A percentile compares a stretch with the other conserved stretches of the same genome.
Conservation (phyloP, 2,113 vertebrate genomes). For the Thalassoma bifasciatum region DNA sequence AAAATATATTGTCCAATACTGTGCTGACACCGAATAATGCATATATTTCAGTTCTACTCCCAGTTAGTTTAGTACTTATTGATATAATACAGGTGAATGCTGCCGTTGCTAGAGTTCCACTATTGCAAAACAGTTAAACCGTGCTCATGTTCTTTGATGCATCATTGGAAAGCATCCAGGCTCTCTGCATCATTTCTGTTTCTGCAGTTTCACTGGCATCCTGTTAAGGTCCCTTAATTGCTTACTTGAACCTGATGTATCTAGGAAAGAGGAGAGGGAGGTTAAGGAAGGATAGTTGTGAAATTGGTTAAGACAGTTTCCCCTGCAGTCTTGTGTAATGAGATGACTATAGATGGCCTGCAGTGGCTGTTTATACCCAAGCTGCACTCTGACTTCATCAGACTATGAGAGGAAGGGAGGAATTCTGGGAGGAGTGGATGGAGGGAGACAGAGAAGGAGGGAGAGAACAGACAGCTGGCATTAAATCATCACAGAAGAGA, state of each 20-base stretch:
- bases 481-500: conserved; percentile 66
- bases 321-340: conserved; percentile 75
- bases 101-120: conserved; percentile 32
- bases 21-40: conserved; percentile 35
- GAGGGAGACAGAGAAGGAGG: conserved; percentile 8
- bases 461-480: conserved; percentile 37
- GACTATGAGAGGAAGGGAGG: conserved; percentile 25
- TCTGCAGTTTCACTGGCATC: conserved; percentile 53
- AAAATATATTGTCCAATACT: conserved; percentile 44
- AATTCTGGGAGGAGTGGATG: conserved; percentile 3
- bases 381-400: conserved; percentile 69
- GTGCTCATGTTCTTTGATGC: conserved; percentile 49
- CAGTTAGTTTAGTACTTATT: conserved; percentile 56
- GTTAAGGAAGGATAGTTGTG: conserved; percentile 55
- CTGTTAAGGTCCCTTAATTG: conserved; percentile 78
- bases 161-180: conserved; percentile 65
- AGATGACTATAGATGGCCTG: conserved; percentile 72
- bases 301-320: conserved; percentile 75
- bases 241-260: conserved; percentile 76
- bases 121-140: conserved; percentile 60
- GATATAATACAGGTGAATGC: conserved; percentile 54
- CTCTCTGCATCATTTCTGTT: conserved; percentile 59
- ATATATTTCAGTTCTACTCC: conserved; percentile 39
- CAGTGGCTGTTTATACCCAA: conserved; percentile 63
- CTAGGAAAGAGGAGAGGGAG: conserved; percentile 34